Conservation (phyloP, 2,888 invertebrate genomes). For the Agriopis leucophaearia region DNA sequence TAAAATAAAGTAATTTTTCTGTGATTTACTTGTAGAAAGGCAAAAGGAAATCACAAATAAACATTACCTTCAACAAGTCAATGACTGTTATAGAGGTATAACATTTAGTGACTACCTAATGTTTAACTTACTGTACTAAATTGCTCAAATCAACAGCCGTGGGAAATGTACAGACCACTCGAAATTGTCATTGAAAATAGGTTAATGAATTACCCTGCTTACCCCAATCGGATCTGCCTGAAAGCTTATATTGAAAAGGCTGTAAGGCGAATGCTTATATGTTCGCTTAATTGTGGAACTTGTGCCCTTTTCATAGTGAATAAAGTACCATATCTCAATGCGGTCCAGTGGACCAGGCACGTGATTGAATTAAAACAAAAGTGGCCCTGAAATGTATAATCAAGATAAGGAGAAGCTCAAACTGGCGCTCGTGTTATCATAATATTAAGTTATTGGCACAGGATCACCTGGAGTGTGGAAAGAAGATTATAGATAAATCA, state of each 20-base stretch:
- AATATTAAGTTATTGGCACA: background rate
- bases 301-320: background rate
- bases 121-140: slow-evolving; percentile 2
- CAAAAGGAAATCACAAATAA: slow-evolving; percentile 6
- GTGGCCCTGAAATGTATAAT: slow-evolving; percentile 7
- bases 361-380: slow-evolving; percentile 16
- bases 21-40: background rate
- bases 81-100: background rate
- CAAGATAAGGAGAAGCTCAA: slow-evolving; percentile 4
- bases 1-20: background rate
- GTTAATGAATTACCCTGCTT: slow-evolving; percentile 12
- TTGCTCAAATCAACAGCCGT: slow-evolving; percentile 3
- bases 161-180: slow-evolving; percentile 11
- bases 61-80: background rate
- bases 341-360: slow-evolving; percentile 1
- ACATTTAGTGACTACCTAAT: slow-evolving; percentile 8
- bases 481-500: background rate
- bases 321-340: slow-evolving; percentile 3
- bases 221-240: slow-evolving; percentile 13
- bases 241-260: background rate
- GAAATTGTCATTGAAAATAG: slow-evolving; percentile 18
- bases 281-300: background rate
- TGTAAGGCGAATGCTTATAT: background rate
- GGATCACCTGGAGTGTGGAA: background rate
- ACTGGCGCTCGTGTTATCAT: slow-evolving; percentile 9